A percentile compares a stretch with the other conserved stretches of the same genome.
phyloP scores from a whole-genome alignment of 2,888 invertebrate genomes.

The Busseola fusca region DNA sequence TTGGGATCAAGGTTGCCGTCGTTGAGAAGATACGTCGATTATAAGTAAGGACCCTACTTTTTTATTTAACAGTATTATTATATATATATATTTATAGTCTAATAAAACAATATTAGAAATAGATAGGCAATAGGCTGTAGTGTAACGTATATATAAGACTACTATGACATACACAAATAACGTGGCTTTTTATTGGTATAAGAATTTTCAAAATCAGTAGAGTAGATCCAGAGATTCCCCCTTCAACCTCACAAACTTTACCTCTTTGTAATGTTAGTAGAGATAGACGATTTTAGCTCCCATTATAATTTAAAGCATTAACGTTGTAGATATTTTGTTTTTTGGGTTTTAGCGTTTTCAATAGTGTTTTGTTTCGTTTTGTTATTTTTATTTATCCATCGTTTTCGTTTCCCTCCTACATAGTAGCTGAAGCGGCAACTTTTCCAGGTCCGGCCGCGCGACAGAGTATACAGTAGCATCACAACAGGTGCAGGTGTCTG shows the following conservation, averaged over 20 bases:
- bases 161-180: too few species aligned
- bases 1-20: conserved; percentile 90
- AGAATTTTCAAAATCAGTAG: too few species aligned
- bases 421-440: conserved; percentile 70
- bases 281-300: background rate
- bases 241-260: too few species aligned
- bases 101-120: too few species aligned
- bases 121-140: too few species aligned
- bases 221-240: too few species aligned
- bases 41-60: conserved; percentile 85
- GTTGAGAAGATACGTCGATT: conserved; percentile 86
- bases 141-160: too few species aligned
- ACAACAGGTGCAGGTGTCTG: conserved; percentile 82
- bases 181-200: too few species aligned
- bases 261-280: too few species aligned
- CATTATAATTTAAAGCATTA: background rate
- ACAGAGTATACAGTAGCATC: conserved; percentile 91
- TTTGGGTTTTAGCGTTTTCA: conserved; percentile 6
- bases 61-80: background rate
- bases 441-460: conserved; percentile 90
- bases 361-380: conserved; percentile 10
- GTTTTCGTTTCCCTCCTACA: conserved; percentile 47
- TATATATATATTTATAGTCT: background rate
- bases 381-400: conserved; percentile 11
- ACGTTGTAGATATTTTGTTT: background rate